Base-by-base conservation (phyloP, 2,888 invertebrate genomes). In the Drosophila multiciliata region DNA sequence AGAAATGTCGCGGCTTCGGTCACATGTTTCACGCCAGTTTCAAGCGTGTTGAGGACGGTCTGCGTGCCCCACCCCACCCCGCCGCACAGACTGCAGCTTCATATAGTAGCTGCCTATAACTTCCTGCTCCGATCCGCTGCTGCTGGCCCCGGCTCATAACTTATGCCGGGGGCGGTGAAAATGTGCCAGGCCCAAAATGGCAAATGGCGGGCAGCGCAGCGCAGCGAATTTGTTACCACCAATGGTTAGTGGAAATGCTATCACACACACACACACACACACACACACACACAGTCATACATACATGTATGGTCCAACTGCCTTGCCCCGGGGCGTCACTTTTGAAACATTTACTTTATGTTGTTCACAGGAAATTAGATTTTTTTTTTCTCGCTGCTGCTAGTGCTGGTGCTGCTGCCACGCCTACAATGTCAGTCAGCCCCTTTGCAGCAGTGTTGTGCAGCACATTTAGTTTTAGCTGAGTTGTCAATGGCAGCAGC, bases 281-380 rank as follows among this genome's bases (percentile, higher is more conserved):
- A 66, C 48, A 66, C 50, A 32, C 1, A 49, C 9, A 29, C 55
- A 12, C 29, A 49, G 33, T 40, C n/a, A 36, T 42, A 29, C 55
- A 32, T 58, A 45, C 36, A 20, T 42, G 23, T 23, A 23, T 45
- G 54, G 60, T 80, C 36, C 42, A 40, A 20, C 12, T n/a, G 40
- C 32, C 58, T 60, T 52, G 71, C 72, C 71, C 42, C 42, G 67
- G 78, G 85, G 83, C 87, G 71, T 86, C 85, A 83, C 78, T 82
- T 87, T 87, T 90, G 90, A 87, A 89, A 87, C 90, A 89, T 87
- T 87, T 87, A 90, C 90, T 90, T 87, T 86, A 83, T 82, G 84
- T 82, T 81, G 86, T 79, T 91, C 87, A 87, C 87, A 91, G 91
- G 90, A 91, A 91, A 90, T 90, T 91, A 82, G 84, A 75, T 83